These are phyloP conservation scores for Poeciliopsis retropinna DNA, from an alignment of 2,113 vertebrate species.

Conservation along the genomic window DNA sequence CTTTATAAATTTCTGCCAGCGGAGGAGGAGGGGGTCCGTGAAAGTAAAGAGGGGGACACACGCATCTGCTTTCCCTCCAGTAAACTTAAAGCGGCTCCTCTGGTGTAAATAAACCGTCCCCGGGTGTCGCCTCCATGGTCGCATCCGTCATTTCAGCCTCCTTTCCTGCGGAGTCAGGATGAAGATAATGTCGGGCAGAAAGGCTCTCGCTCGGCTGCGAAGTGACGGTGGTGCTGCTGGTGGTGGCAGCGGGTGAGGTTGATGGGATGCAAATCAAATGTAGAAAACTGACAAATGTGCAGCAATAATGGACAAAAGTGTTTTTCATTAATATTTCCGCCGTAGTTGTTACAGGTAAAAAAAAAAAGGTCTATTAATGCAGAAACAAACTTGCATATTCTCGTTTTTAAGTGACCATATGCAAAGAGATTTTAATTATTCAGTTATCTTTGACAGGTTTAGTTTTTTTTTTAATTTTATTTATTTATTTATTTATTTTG, in stretches of 20 bases:
- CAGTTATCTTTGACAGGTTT: not conserved
- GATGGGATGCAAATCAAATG: constrained; percentile 52
- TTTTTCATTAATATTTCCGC: not conserved
- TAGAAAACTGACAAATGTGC: constrained; percentile 29
- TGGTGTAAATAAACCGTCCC: constrained; percentile 66
- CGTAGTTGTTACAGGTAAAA: not conserved
- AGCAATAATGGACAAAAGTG: constrained; percentile 9
- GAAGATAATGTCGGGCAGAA: constrained; percentile 75
- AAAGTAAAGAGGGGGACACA: constrained; percentile 74
- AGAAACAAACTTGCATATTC: constrained; percentile 6
- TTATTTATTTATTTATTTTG: too few species aligned
- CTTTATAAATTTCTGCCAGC: constrained; percentile 85
- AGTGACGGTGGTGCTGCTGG: constrained; percentile 70
- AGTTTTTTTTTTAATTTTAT: too few species aligned
- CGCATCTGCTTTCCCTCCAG: constrained; percentile 69
- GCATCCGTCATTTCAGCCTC: constrained; percentile 77
- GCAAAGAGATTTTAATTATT: constrained; percentile 18
- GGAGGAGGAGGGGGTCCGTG: constrained; percentile 78
- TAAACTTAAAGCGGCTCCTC: constrained; percentile 73
- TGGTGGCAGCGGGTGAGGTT: constrained; percentile 67
- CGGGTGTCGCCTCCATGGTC: constrained; percentile 61
- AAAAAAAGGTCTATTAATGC: not conserved
- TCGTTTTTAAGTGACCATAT: not conserved
- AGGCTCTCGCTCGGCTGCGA: constrained; percentile 70
- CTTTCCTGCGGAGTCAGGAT: constrained; percentile 72